These are phyloP conservation scores for Argya squamiceps DNA, from an alignment of 2,797 vertebrate species.

Conservation along the genomic window DNA sequence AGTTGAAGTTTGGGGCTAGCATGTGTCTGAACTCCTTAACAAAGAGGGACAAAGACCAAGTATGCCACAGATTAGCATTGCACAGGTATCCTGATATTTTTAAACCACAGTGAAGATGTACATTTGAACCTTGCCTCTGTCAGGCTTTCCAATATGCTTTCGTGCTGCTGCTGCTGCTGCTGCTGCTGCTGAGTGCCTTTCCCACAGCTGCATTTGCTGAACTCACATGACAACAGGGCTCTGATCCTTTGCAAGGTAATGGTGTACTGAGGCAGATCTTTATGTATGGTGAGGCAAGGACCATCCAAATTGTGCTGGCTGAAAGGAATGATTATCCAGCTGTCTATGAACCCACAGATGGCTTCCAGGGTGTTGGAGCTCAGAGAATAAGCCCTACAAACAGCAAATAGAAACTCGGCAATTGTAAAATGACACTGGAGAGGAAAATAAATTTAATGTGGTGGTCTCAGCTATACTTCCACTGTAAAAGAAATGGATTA, in stretches of 20 bases:
- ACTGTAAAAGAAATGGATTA: neutral
- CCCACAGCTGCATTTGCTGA: neutral
- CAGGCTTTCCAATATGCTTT: neutral
- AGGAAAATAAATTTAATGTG: neutral
- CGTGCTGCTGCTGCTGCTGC: neutral
- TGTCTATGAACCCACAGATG: neutral
- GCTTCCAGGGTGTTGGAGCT: neutral
- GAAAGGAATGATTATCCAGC: neutral
- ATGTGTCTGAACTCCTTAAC: accelerated
- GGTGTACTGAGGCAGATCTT: accelerated
- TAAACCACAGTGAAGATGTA: neutral
- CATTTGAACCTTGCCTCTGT: neutral
- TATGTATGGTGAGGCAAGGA: accelerated
- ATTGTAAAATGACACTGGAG: neutral
- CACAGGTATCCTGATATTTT: neutral
- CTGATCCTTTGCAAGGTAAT: neutral
- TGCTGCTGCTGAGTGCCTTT: neutral
- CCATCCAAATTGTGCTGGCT: neutral
- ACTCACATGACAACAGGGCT: neutral
- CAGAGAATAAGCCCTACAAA: neutral
- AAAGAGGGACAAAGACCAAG: accelerated
- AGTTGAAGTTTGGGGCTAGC: neutral
- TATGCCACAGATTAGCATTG: accelerated
- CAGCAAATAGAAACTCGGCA: neutral
- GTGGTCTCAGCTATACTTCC: neutral